phyloP scores from a whole-genome alignment of 1,140 invertebrate genomes.

The Dermatophagoides farinae region DNA sequence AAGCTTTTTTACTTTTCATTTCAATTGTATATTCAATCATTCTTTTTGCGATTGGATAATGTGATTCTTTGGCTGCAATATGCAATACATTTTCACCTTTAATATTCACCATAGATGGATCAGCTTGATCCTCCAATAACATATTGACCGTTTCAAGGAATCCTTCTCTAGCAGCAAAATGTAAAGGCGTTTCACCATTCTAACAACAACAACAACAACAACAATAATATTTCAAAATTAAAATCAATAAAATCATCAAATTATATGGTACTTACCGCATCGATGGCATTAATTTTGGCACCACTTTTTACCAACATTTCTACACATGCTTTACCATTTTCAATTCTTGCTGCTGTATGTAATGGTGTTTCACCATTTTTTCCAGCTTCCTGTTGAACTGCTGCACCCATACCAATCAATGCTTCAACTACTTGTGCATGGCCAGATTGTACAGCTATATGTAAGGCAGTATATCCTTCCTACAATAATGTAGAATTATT shows the following conservation, averaged over 20 bases:
- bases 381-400: slow-evolving; percentile 74
- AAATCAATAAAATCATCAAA: neutral
- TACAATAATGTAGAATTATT: slow-evolving; percentile 28
- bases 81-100: slow-evolving; percentile 31
- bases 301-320: slow-evolving; percentile 93
- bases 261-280: slow-evolving; percentile 24
- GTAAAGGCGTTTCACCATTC: slow-evolving; percentile 80
- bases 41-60: slow-evolving; percentile 5
- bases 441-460: slow-evolving; percentile 89
- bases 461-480: slow-evolving; percentile 95
- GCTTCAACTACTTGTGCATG: slow-evolving; percentile 91
- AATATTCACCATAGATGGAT: slow-evolving; percentile 71
- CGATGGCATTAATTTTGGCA: slow-evolving; percentile 62
- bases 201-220: slow-evolving; percentile 34
- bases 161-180: slow-evolving; percentile 62
- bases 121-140: slow-evolving; percentile 69
- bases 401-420: slow-evolving; percentile 79
- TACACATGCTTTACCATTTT: slow-evolving; percentile 82
- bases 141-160: slow-evolving; percentile 62
- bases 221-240: slow-evolving; percentile 30
- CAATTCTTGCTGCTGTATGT: slow-evolving; percentile 78
- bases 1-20: neutral
- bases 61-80: slow-evolving; percentile 16
- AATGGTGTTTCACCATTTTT: slow-evolving; percentile 61
- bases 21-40: slow-evolving; percentile 5